phyloP scores from a whole-genome alignment of 53 echinoderm and acorn worm genomes.

The Astropecten irregularis region DNA sequence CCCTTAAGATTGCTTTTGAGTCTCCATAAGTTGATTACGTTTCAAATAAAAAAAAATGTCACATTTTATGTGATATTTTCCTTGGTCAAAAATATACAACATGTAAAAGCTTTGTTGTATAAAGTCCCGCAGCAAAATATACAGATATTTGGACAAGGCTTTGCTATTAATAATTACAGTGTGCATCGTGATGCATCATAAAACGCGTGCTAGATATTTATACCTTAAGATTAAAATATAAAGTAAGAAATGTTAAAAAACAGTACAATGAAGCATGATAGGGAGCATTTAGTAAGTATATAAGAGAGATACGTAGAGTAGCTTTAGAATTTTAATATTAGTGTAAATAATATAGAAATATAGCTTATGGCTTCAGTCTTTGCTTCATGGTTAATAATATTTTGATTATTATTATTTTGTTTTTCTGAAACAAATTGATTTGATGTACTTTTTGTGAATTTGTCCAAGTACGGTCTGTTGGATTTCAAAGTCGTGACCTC shows the following conservation, averaged over 20 bases:
- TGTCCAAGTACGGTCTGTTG: neutral
- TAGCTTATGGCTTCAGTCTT: neutral
- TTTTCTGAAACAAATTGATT: neutral
- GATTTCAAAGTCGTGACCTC: neutral
- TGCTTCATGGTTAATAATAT: neutral
- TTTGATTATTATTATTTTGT: neutral
- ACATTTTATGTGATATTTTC: too few species aligned
- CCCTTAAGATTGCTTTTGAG: too few species aligned
- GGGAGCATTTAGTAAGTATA: conserved; percentile 1
- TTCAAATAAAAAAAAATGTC: too few species aligned
- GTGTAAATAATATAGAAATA: conserved; percentile 19
- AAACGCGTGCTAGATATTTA: conserved; percentile 21
- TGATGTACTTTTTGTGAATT: neutral
- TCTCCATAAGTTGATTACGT: too few species aligned
- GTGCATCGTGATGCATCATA: neutral
- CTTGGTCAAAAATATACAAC: too few species aligned
- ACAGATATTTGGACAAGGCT: too few species aligned
- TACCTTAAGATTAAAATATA: conserved; percentile 11
- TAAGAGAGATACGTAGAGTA: neutral
- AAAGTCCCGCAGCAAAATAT: too few species aligned
- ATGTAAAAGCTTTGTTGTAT: too few species aligned
- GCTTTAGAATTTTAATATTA: conserved; percentile 4
- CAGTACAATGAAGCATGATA: conserved; percentile 47
- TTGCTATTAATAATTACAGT: neutral
- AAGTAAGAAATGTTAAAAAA: conserved; percentile 23